Conservation (phyloP, 2,888 invertebrate species). For the Cheilosia soror region DNA sequence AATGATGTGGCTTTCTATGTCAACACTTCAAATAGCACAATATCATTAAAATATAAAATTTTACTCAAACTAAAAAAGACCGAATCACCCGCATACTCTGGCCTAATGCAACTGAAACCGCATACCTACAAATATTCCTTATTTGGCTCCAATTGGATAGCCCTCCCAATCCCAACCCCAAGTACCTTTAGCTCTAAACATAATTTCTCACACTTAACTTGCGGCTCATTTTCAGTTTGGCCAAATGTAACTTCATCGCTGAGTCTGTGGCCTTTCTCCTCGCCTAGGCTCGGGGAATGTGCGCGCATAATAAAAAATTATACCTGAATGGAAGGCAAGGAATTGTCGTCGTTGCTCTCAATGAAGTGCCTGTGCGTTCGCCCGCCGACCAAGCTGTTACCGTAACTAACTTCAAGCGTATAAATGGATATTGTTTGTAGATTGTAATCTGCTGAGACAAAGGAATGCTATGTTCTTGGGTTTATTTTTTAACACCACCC, state of each 20-base stretch:
- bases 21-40: no score
- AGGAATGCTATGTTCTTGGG: slow-evolving; percentile 21
- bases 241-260: slow-evolving; percentile 23
- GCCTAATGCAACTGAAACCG: no score
- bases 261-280: slow-evolving; percentile 13
- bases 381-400: slow-evolving; percentile 14
- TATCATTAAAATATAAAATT: no score
- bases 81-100: no score
- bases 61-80: no score
- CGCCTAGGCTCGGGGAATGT: slow-evolving; percentile 2
- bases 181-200: no score
- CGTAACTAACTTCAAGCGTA: slow-evolving; percentile 48
- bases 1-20: no score
- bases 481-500: slow-evolving; percentile 7
- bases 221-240: slow-evolving; percentile 33
- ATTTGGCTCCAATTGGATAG: no score
- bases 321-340: slow-evolving; percentile 25
- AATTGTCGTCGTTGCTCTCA: slow-evolving; percentile 7
- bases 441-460: slow-evolving; percentile 52
- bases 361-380: slow-evolving; percentile 33
- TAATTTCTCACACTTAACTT: slow-evolving; percentile 26
- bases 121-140: no score
- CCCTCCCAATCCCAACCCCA: no score
- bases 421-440: slow-evolving; percentile 48
- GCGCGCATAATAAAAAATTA: slow-evolving; percentile 50